A percentile compares a stretch with the other conserved stretches of the same genome.
Evolutionary conservation across 2,113 vertebrate species (phyloP).

Genomic region (Theropithecus gelada): DNA sequence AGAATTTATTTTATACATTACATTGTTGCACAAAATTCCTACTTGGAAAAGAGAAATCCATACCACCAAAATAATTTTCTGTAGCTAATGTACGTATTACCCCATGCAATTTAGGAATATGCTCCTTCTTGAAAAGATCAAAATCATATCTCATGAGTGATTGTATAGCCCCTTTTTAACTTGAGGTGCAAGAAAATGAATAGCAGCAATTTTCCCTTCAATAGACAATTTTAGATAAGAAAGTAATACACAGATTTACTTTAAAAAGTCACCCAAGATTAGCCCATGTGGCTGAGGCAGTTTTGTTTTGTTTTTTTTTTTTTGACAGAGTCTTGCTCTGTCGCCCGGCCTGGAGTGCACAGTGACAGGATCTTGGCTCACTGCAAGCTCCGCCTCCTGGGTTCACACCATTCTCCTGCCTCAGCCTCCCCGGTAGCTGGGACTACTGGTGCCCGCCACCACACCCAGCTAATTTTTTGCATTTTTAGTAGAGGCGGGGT

Average conservation of each 20-base stretch:
- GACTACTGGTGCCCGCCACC: too few species aligned
- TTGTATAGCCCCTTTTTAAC: not conserved
- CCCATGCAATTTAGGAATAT: not conserved
- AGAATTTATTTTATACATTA: not conserved
- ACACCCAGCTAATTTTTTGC: too few species aligned
- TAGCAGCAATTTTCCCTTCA: slow-evolving; percentile 18
- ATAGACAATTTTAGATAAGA: not conserved
- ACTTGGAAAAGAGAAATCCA: not conserved
- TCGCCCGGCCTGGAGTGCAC: too few species aligned
- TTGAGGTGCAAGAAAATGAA: not conserved
- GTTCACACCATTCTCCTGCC: too few species aligned
- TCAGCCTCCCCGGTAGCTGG: too few species aligned
- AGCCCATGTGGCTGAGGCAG: not conserved
- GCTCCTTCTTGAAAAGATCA: slow-evolving; percentile 40
- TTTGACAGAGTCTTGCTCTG: too few species aligned
- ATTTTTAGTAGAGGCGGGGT: too few species aligned
- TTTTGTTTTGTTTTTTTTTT: not conserved
- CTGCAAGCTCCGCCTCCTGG: too few species aligned
- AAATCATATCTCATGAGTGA: not conserved
- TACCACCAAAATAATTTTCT: not conserved
- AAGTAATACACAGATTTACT: not conserved
- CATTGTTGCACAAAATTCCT: not conserved
- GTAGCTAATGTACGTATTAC: not conserved
- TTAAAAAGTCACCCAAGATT: slow-evolving; percentile 42
- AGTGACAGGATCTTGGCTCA: too few species aligned